Percentiles rank a stretch among this genome's conserved stretches.
Conservation (phyloP, 2,113 vertebrate species). For the Orycteropus afer region DNA sequence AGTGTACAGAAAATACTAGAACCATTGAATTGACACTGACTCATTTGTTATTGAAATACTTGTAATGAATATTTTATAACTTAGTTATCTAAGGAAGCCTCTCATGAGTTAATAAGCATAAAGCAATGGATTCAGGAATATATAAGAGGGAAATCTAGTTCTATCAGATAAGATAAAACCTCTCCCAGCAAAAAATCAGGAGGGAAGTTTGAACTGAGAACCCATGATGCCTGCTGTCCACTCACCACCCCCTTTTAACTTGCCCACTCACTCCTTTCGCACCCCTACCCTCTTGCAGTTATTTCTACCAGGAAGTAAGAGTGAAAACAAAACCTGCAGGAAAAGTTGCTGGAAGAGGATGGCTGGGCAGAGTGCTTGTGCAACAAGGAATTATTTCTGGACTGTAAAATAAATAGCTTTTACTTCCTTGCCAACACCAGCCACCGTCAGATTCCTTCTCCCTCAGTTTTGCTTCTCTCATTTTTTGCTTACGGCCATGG, state of each 20-base stretch:
- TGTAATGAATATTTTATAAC: neutral
- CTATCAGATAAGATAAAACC: neutral
- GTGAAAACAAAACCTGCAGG: fast-evolving
- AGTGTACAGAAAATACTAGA: neutral
- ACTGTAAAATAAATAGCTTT: neutral
- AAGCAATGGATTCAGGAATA: neutral
- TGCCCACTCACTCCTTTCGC: neutral
- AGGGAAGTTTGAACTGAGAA: neutral
- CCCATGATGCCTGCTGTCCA: neutral
- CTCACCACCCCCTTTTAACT: neutral
- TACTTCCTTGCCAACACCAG: neutral
- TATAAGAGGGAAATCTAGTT: neutral
- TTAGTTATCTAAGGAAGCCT: neutral
- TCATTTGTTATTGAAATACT: neutral
- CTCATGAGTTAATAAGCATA: neutral
- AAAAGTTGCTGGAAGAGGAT: neutral
- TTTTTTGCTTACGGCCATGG: neutral
- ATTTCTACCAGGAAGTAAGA: neutral
- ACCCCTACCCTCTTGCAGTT: neutral
- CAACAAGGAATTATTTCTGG: neutral
- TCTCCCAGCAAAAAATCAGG: neutral
- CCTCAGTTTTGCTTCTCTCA: neutral
- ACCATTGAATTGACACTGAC: neutral
- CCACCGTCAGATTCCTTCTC: neutral
- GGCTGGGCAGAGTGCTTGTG: neutral